Conservation (phyloP, 1,140 invertebrate genomes). For the Trypoxylus dichotomus region DNA sequence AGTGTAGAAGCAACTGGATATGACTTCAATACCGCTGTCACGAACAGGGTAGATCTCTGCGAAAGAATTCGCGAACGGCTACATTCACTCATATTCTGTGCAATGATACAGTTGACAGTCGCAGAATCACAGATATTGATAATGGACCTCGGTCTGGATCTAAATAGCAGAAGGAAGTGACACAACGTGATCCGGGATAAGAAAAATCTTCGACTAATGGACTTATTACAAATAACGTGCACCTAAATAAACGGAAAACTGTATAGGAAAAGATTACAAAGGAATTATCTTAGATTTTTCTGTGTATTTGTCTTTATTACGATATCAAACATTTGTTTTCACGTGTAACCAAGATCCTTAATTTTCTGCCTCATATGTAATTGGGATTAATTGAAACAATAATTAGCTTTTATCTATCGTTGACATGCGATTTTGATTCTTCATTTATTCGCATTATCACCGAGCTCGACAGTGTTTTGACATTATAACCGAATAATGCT, state of each 20-base stretch:
- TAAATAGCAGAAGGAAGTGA: conserved; percentile 35
- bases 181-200: conserved; percentile 25
- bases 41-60: conserved; percentile 15
- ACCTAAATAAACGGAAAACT: not conserved
- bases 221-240: not conserved
- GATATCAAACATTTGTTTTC: not conserved
- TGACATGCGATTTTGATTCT: not conserved
- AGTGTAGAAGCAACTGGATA: conserved; percentile 31
- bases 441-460: not conserved
- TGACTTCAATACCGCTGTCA: conserved; percentile 34
- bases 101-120: conserved; percentile 35
- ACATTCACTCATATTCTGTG: conserved; percentile 34
- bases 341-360: not conserved
- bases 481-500: too few species aligned
- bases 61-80: conserved; percentile 33
- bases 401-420: not conserved
- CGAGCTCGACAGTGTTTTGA: too few species aligned
- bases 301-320: not conserved
- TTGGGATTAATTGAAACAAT: too few species aligned
- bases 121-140: conserved; percentile 36
- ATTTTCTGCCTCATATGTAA: not conserved
- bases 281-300: not conserved
- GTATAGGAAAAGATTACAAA: not conserved
- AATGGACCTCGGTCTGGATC: conserved; percentile 32
- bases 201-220: not conserved